A percentile compares a stretch with the other conserved stretches of the same genome.
These are phyloP conservation scores for Euborellia annulipes DNA, from an alignment of 1,140 invertebrate genomes.

Conservation along the genomic window DNA sequence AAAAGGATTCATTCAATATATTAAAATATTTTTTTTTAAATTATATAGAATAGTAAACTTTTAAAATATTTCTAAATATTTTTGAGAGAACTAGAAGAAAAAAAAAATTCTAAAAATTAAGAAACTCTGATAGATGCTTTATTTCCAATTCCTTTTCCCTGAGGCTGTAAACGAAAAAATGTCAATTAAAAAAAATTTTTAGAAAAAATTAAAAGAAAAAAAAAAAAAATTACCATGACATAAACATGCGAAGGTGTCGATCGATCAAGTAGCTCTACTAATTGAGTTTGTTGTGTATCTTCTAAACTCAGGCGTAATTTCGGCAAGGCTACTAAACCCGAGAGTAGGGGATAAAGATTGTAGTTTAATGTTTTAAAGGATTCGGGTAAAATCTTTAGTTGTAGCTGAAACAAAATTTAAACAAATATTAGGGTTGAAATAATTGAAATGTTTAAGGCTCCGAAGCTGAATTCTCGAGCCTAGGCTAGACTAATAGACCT, in stretches of 20 bases:
- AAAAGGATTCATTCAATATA: too few species aligned
- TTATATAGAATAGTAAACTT: too few species aligned
- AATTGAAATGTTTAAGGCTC: background rate
- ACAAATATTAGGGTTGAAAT: slow-evolving; percentile 13
- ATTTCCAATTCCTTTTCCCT: slow-evolving; percentile 20
- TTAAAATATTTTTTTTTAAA: too few species aligned
- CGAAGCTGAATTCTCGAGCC: too few species aligned
- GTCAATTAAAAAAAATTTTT: slow-evolving; percentile 5
- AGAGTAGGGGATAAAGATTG: slow-evolving; percentile 54
- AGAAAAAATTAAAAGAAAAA: background rate
- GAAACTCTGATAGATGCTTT: slow-evolving; percentile 20
- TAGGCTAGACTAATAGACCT: background rate
- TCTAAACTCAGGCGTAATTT: slow-evolving; percentile 40
- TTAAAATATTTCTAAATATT: too few species aligned
- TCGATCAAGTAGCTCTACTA: slow-evolving; percentile 35
- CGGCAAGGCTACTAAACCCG: slow-evolving; percentile 51
- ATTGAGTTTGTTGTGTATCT: slow-evolving; percentile 27
- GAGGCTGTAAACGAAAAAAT: slow-evolving; percentile 17
- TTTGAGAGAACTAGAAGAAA: too few species aligned
- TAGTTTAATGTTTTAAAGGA: slow-evolving; percentile 42
- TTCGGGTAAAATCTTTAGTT: slow-evolving; percentile 45
- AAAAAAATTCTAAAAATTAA: too few species aligned
- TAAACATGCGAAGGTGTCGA: slow-evolving; percentile 40
- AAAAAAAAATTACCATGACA: slow-evolving; percentile 32
- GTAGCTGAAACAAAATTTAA: slow-evolving; percentile 31